These are phyloP conservation scores for Sclerurus mexicanus DNA, from an alignment of 2,113 vertebrate species.

Conservation along the genomic window DNA sequence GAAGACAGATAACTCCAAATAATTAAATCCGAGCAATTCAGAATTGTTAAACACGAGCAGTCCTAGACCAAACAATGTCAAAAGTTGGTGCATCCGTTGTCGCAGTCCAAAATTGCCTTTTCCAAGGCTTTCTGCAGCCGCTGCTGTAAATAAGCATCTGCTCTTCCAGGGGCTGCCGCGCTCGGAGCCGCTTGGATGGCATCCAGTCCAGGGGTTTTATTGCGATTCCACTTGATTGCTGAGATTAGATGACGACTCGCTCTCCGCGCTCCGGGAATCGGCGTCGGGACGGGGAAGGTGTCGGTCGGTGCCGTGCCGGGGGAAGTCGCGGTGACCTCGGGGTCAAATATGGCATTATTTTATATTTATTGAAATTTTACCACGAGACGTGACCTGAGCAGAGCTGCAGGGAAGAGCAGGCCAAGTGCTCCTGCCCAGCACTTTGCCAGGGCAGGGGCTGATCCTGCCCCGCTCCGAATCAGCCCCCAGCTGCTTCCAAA, in stretches of 20 bases:
- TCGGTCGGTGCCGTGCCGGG: neutral
- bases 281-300: neutral
- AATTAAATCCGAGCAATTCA: neutral
- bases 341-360: neutral
- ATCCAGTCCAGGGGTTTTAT: neutral
- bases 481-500: neutral
- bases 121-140: neutral
- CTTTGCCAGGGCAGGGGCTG: neutral
- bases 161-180: neutral
- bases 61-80: neutral
- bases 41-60: neutral
- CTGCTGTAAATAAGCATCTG: neutral
- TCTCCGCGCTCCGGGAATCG: neutral
- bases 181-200: neutral
- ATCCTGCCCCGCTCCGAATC: neutral
- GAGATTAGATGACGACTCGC: neutral
- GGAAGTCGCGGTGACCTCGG: rapidly evolving
- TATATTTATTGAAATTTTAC: rapidly evolving
- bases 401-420: rapidly evolving
- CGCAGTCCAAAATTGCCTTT: neutral
- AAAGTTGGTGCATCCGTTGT: neutral
- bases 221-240: neutral
- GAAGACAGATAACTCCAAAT: neutral
- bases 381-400: rapidly evolving
- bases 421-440: neutral